Base-by-base conservation (phyloP, 2,797 vertebrate species). In the Sciurus vulgaris region DNA sequence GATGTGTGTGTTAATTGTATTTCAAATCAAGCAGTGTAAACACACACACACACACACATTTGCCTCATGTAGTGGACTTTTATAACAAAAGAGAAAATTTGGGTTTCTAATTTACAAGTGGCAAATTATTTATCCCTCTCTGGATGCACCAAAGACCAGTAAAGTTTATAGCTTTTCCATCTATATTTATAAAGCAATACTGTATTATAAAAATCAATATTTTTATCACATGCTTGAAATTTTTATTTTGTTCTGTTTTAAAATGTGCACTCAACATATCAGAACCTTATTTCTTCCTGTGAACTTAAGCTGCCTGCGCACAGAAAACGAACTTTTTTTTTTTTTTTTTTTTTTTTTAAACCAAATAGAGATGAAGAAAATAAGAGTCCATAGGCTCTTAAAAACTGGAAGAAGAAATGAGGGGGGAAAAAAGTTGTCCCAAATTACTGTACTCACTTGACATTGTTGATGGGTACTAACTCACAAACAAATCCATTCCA, bases 101-200 rank as follows among this genome's bases (percentile, higher is more conserved):
- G 98, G 96, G 93, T 98, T 98, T 98, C 98, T 98, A 94, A 98
- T 98, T 98, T 98, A 97, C 96, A 94, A 98, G 97, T 98, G 94
- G 95, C 97, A 97, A 98, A 97, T 98, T 96, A 97, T 98, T 98
- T 97, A 97, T 98, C 98, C 98, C 97, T 98, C 98, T 97, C 98
- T 96, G 83, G 98, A 98, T 98, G 98, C 99, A 99, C 99, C 99
- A 99, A 99, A 99, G 99, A 99, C 98, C 99, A 98, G 97, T 98
- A 97, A 98, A 98, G 97, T 98, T 98, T 98, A 98, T 97, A 98
- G 98, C 97, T 99, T 97, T 98, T 98, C 97, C 98, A 97, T 98
- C 98, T 99, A 98, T 97, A 97, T 99, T 98, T 98, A 98, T 97
- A 98, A 98, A 99, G 99, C 99, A 99, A 99, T 99, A 99, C 98